Evolutionary conservation across 2,113 vertebrate genomes (phyloP), one percentile per base, ranked within the genome.

Genomic region (Microcebus lehilahytsara): DNA sequence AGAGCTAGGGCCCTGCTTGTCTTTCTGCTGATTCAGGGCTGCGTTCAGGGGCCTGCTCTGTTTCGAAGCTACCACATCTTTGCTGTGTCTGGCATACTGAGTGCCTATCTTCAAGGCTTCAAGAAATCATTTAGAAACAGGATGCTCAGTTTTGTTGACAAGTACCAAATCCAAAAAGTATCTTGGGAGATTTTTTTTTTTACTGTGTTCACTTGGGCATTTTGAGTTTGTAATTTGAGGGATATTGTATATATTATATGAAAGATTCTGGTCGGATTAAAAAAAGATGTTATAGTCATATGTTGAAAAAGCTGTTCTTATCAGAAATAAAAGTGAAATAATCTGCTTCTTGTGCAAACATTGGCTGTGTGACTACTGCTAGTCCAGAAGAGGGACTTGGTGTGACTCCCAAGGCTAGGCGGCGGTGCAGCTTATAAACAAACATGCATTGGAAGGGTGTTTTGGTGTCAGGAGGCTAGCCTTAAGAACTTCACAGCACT

Each of bases 301-400:
- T 37, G 40, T 91, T 20, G 49, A 53, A 85, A 92, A 69, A n/a
- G 22, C 85, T 20, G 12, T 83, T 74, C 34, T 74, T 42, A 51
- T 75, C 37, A 80, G 30, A 93, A 93, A 27, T 92, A 49, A 77
- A 93, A 64, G 53, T 22, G 37, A 23, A 69, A 34, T 37, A 10
- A 30, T 27, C 1, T 60, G 37, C 22, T 62, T 60, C 58, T 74
- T 22, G 12, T 46, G 42, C 12, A 9, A 8, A 51, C 1, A 0
- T 8, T 40, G 53, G 71, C 66, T 62, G 0, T 2, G 0, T 74
- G 66, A 32, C 80, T 0, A 0, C 60, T 14, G 51, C n/a, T 27
- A 0, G 40, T 60, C 51, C 46, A 9, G 7, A 37, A 64, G 25
- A 87, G 58, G 84, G 91, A 25, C 12, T 20, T 12, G 12, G 16